phyloP scores from a whole-genome alignment of 2,797 vertebrate species.

The Clamator glandarius region DNA sequence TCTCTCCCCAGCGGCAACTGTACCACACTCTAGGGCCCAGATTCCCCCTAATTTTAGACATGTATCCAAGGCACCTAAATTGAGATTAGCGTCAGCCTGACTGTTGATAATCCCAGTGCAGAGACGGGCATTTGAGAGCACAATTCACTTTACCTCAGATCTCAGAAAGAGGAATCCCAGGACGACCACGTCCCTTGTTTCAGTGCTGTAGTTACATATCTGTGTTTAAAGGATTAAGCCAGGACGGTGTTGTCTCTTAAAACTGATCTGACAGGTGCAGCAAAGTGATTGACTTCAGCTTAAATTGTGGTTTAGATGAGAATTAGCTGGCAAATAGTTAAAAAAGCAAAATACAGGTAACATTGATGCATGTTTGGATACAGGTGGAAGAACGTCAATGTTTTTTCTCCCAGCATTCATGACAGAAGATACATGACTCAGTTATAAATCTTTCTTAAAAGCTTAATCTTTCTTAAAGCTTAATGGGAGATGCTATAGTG shows the following conservation, averaged over 20 bases:
- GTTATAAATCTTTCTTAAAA: not conserved
- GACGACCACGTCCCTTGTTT: conserved; percentile 6
- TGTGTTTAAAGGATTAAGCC: conserved; percentile 38
- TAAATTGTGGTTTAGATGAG: conserved; percentile 24
- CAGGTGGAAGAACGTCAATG: conserved; percentile 3
- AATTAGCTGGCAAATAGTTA: conserved; percentile 31
- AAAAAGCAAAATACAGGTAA: conserved; percentile 6
- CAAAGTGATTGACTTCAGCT: conserved; percentile 49
- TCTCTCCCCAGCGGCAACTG: not conserved
- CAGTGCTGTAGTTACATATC: conserved; percentile 5
- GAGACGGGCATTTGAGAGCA: not conserved
- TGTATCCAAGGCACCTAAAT: not conserved
- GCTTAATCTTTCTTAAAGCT: conserved; percentile 13
- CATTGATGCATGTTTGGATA: not conserved
- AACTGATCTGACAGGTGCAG: conserved; percentile 33
- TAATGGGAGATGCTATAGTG: not conserved
- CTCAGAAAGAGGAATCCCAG: not conserved
- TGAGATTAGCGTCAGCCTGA: not conserved
- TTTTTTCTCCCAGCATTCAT: not conserved
- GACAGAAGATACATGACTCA: not conserved
- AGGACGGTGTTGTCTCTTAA: conserved; percentile 38
- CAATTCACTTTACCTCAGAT: conserved; percentile 2
- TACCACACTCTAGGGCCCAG: not conserved
- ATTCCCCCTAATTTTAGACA: conserved; percentile 13
- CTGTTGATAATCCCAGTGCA: not conserved